Evolutionary conservation across 2,113 vertebrate species (phyloP).

Genomic region (Penelope pileata): DNA sequence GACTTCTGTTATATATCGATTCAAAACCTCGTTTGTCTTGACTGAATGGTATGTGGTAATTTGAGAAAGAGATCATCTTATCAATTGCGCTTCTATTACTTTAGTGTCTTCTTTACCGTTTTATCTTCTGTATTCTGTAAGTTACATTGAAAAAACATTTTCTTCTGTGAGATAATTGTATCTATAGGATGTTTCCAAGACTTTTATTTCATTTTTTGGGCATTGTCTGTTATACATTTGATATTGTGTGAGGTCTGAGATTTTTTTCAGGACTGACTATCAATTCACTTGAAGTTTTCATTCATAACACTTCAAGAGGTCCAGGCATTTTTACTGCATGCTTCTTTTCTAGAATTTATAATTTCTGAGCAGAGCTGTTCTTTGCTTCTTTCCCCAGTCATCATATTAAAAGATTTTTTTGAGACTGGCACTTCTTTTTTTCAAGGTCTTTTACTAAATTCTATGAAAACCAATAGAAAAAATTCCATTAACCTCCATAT

Average conservation of each 20-base stretch:
- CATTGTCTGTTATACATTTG: not conserved
- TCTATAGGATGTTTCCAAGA: not conserved
- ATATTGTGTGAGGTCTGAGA: not conserved
- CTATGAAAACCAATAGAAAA: not conserved
- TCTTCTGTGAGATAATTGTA: not conserved
- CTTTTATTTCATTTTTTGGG: not conserved
- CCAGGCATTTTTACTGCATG: not conserved
- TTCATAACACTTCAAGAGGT: not conserved
- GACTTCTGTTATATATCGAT: not conserved
- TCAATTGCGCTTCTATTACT: not conserved
- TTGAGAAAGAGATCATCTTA: not conserved
- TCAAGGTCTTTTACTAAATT: not conserved
- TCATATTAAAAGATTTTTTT: not conserved
- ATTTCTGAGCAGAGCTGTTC: not conserved
- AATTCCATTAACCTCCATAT: accelerated
- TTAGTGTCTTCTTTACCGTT: not conserved
- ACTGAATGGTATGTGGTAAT: not conserved
- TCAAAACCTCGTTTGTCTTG: slow-evolving; percentile 5
- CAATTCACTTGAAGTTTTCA: not conserved
- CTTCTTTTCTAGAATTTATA: not conserved
- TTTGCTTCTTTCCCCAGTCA: not conserved
- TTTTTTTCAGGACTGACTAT: not conserved
- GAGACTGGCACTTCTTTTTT: not conserved
- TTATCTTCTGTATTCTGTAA: not conserved
- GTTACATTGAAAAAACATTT: not conserved